Evolutionary conservation across 2,797 vertebrate genomes (phyloP).

Genomic region (Parotocinclus haroldoi): DNA sequence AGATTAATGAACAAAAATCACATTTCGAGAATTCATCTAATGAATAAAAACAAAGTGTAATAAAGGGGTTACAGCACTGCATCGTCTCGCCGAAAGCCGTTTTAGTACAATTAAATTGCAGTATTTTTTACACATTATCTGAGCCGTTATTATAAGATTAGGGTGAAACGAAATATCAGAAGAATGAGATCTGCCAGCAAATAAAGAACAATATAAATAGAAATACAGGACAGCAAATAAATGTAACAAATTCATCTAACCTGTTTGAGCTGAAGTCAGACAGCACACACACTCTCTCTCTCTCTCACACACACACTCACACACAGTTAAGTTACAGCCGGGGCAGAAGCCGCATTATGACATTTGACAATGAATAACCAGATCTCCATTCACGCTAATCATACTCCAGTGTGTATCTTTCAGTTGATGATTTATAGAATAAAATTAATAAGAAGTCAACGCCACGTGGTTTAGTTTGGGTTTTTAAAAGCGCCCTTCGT

Average conservation of each 20-base stretch:
- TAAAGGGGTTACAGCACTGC: no score
- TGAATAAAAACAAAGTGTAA: no score
- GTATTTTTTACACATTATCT: no score
- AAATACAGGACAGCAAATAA: no score
- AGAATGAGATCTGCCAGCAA: no score
- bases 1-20: no score
- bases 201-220: no score
- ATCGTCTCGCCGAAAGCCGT: no score
- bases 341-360: conserved; percentile 81
- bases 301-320: neutral
- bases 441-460: conserved; percentile 93
- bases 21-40: no score
- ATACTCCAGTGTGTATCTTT: conserved; percentile 90
- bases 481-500: conserved; percentile 53
- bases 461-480: conserved; percentile 87
- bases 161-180: no score
- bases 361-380: conserved; percentile 92
- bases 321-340: conserved; percentile 40
- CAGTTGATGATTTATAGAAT: conserved; percentile 99
- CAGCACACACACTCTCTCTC: conserved; percentile 5
- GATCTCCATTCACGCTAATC: conserved; percentile 87
- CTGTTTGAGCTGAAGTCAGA: conserved; percentile 70
- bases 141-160: no score
- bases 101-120: no score
- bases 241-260: conserved; percentile 62